phyloP scores from a whole-genome alignment of 2,888 invertebrate species.

The Eupithecia subumbrata region DNA sequence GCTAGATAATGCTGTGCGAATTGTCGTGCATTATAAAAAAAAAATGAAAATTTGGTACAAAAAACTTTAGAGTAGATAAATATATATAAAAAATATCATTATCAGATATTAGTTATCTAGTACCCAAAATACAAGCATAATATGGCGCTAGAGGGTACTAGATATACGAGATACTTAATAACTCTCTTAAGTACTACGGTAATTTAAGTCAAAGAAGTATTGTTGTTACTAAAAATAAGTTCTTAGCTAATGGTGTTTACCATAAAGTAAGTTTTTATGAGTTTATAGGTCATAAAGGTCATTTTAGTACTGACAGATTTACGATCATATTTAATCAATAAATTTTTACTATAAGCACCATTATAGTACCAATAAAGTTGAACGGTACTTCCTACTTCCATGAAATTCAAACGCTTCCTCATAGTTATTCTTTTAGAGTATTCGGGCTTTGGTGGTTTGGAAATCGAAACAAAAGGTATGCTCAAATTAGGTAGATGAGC shows the following conservation, averaged over 20 bases:
- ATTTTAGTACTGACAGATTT: neutral
- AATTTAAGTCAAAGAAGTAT: too few species aligned
- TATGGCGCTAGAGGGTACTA: neutral
- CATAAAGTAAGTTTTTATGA: neutral
- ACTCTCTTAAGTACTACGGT: too few species aligned
- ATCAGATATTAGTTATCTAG: neutral
- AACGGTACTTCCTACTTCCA: neutral
- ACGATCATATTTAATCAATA: neutral
- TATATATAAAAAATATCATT: neutral
- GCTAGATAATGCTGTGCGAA: too few species aligned
- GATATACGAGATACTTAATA: too few species aligned
- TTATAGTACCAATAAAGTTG: neutral
- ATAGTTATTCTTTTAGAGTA: neutral
- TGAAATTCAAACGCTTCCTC: neutral
- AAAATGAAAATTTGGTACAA: neutral
- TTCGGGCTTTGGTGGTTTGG: neutral
- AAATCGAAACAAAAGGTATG: neutral
- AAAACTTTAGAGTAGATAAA: neutral
- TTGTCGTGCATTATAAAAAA: too few species aligned
- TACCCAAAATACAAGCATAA: neutral
- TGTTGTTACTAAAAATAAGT: neutral
- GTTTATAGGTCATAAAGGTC: neutral
- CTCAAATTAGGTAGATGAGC: too few species aligned
- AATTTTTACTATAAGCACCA: neutral
- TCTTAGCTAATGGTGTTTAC: neutral